phyloP scores from a whole-genome alignment of 2,888 invertebrate genomes.

The Platycheirus rosarum region DNA sequence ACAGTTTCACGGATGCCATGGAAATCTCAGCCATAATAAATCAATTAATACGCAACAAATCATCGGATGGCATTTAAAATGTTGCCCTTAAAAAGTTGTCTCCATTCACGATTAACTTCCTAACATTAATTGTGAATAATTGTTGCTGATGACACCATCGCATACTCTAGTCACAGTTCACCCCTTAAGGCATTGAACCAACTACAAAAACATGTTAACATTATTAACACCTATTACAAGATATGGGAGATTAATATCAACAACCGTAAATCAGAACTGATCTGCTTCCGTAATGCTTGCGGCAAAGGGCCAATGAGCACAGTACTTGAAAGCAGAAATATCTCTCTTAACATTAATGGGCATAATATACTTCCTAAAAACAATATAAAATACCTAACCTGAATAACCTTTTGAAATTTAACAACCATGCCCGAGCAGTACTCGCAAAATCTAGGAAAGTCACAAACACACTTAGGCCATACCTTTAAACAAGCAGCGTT shows the following conservation, averaged over 20 bases:
- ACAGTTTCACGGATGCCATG: no score
- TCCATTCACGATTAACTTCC: no score
- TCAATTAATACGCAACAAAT: no score
- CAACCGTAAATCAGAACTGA: neutral
- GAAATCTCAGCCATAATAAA: no score
- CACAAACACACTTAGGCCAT: slow-evolving; percentile 12
- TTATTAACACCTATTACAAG: neutral
- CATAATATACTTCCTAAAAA: neutral
- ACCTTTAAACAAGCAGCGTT: neutral
- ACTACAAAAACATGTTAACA: no score
- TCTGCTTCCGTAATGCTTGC: slow-evolving; percentile 4
- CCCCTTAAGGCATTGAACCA: no score
- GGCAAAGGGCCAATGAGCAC: neutral
- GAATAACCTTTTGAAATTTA: slow-evolving; percentile 6
- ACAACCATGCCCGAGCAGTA: neutral
- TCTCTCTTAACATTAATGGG: neutral
- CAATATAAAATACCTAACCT: slow-evolving; percentile 2
- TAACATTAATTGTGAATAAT: no score
- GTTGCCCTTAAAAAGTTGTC: no score
- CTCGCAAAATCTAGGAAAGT: neutral
- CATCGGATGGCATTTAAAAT: no score
- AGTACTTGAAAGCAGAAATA: neutral
- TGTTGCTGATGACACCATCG: no score
- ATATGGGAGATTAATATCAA: neutral
- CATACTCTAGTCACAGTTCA: no score